These are phyloP conservation scores for Burhinus bistriatus DNA, from an alignment of 2,113 vertebrate genomes.

Conservation along the genomic window DNA sequence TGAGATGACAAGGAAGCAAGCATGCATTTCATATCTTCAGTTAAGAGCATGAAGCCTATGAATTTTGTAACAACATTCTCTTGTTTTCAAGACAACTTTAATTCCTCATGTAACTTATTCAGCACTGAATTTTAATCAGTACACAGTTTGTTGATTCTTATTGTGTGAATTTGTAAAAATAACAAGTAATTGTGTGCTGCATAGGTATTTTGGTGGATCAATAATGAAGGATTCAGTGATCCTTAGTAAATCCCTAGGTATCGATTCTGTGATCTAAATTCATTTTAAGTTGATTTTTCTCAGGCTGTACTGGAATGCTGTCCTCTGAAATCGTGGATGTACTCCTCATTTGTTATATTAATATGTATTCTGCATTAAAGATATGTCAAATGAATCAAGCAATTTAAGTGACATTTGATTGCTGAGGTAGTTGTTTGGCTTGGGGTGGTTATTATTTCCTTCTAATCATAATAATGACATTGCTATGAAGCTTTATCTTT, in stretches of 20 bases:
- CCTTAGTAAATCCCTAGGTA: conserved; percentile 60
- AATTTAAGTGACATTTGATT: not conserved
- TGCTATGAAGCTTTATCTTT: conserved; percentile 34
- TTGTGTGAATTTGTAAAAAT: conserved; percentile 55
- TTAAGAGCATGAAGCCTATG: not conserved
- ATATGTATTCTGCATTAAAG: not conserved
- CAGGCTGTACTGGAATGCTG: not conserved
- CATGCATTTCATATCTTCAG: not conserved
- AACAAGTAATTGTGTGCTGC: conserved; percentile 8
- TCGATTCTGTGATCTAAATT: conserved; percentile 66
- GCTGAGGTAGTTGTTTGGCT: conserved; percentile 4
- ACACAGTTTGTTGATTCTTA: conserved; percentile 14
- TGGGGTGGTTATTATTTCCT: not conserved
- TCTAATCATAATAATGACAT: conserved; percentile 43
- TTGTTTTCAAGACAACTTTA: not conserved
- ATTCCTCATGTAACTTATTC: conserved; percentile 17
- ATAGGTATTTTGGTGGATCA: conserved; percentile 49
- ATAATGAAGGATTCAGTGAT: conserved; percentile 68
- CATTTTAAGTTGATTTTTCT: conserved; percentile 71
- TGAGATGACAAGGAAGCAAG: not conserved
- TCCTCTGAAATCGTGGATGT: not conserved
- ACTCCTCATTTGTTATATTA: conserved; percentile 8
- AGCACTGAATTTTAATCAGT: conserved; percentile 38
- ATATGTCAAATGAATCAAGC: not conserved
- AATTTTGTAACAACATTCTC: not conserved